Percentiles rank a stretch among this genome's conserved stretches.
phyloP scores from a whole-genome alignment of 64 coral and sea anemone species.

The Pachyseris speciosa region DNA sequence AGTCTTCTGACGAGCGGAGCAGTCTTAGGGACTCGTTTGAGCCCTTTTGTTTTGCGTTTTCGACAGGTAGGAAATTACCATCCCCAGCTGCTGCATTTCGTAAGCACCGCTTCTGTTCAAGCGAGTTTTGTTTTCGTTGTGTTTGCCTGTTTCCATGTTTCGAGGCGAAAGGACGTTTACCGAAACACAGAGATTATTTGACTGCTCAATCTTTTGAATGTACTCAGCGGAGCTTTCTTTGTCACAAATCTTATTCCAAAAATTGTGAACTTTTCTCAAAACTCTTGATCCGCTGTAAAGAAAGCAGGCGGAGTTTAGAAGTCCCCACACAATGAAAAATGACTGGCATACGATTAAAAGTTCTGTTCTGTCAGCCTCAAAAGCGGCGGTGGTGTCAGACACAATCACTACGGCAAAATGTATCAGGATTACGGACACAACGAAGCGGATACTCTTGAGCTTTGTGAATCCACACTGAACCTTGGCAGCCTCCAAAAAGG shows the following conservation, averaged over 20 bases:
- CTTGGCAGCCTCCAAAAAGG: slow-evolving; percentile 72
- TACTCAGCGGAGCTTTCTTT: background rate
- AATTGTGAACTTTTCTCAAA: background rate
- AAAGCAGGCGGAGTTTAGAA: slow-evolving; percentile 54
- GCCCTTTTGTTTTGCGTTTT: background rate
- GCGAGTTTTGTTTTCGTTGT: background rate
- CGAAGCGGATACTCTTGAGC: slow-evolving; percentile 53
- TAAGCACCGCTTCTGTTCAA: background rate
- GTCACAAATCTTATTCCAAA: background rate
- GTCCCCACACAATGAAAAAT: slow-evolving; percentile 76
- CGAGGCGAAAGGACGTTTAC: background rate
- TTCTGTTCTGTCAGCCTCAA: slow-evolving; percentile 51
- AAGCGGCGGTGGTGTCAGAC: slow-evolving; percentile 54
- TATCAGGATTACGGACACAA: slow-evolving; percentile 27
- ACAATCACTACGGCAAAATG: slow-evolving; percentile 73
- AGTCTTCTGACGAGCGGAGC: background rate
- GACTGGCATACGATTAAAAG: slow-evolving; percentile 77
- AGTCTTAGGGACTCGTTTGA: background rate
- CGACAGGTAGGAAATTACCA: background rate
- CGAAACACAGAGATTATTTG: background rate
- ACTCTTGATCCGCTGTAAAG: slow-evolving; percentile 74
- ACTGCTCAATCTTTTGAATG: background rate
- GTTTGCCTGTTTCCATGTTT: background rate
- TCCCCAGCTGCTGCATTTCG: background rate
- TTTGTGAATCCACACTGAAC: slow-evolving; percentile 51